A percentile compares a stretch with the other conserved stretches of the same genome.
These are phyloP conservation scores for Cephalotes varians DNA, from an alignment of 2,888 invertebrate species.

Conservation along the genomic window DNA sequence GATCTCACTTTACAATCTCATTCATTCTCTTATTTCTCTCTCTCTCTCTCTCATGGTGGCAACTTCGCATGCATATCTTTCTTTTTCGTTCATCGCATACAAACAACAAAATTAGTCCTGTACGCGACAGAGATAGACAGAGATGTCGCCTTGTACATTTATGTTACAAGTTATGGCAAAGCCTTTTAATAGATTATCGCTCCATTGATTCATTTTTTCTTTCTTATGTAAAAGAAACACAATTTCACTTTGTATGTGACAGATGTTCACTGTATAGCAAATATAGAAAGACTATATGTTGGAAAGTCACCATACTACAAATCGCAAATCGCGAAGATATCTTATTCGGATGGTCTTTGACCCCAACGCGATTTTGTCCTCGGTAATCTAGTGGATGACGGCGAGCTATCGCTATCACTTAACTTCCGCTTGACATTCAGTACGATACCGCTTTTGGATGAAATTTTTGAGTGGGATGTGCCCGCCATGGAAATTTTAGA, in stretches of 20 bases:
- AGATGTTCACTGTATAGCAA: background rate
- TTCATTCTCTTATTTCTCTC: background rate
- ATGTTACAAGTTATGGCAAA: conserved; percentile 26
- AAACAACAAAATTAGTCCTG: background rate
- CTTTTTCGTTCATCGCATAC: background rate
- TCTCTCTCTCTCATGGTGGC: background rate
- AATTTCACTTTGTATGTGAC: background rate
- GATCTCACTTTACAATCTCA: background rate
- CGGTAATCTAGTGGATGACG: conserved; percentile 72
- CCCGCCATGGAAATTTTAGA: conserved; percentile 33
- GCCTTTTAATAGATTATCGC: background rate
- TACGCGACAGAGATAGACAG: background rate
- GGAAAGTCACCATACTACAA: background rate
- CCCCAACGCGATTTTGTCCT: conserved; percentile 83
- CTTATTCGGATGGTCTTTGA: conserved; percentile 81
- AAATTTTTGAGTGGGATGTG: conserved; percentile 69
- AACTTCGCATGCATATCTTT: background rate
- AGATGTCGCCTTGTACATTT: conserved; percentile 1
- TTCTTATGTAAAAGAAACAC: background rate
- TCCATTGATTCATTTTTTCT: background rate
- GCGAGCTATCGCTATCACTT: conserved; percentile 68
- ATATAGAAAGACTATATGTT: background rate
- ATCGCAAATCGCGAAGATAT: conserved; percentile 20
- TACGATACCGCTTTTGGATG: conserved; percentile 81
- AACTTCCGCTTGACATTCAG: conserved; percentile 80